These are phyloP conservation scores for Nebria ingens DNA, from an alignment of 1,140 invertebrate species.

Conservation along the genomic window DNA sequence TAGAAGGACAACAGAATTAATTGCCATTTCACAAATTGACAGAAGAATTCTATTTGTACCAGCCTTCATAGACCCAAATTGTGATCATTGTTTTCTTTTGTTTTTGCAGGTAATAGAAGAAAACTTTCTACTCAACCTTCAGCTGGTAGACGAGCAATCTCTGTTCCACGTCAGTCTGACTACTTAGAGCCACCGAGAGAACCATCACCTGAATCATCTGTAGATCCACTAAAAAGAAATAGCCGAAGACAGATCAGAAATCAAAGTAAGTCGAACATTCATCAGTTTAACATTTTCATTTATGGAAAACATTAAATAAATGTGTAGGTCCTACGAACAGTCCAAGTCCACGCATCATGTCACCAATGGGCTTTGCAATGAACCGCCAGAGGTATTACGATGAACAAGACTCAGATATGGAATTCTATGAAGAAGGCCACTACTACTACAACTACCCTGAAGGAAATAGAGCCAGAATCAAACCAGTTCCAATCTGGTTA, in stretches of 20 bases:
- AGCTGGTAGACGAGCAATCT: slow-evolving; percentile 19
- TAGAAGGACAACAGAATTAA: too few species aligned
- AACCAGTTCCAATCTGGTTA: slow-evolving; percentile 83
- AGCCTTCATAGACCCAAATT: too few species aligned
- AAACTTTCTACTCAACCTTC: slow-evolving; percentile 6
- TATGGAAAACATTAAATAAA: too few species aligned
- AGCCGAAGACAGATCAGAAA: slow-evolving; percentile 17
- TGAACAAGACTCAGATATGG: slow-evolving; percentile 38
- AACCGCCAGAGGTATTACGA: slow-evolving; percentile 44
- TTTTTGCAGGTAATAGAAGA: not conserved
- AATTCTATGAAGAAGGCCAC: slow-evolving; percentile 33
- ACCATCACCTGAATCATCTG: slow-evolving; percentile 9
- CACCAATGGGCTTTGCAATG: slow-evolving; percentile 50
- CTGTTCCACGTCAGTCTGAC: slow-evolving; percentile 21
- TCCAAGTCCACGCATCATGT: slow-evolving; percentile 53
- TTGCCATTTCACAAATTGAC: too few species aligned
- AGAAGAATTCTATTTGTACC: too few species aligned
- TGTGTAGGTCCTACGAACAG: slow-evolving; percentile 28
- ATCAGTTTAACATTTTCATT: too few species aligned
- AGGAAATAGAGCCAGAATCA: slow-evolving; percentile 33
- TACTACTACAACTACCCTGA: slow-evolving; percentile 27
- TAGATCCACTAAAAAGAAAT: slow-evolving; percentile 28
- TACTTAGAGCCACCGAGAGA: slow-evolving; percentile 25
- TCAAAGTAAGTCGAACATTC: slow-evolving; percentile 8
- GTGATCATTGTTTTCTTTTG: too few species aligned